Evolutionary conservation across 1,140 invertebrate species (phyloP).

Genomic region (Drosophila oshimai): DNA sequence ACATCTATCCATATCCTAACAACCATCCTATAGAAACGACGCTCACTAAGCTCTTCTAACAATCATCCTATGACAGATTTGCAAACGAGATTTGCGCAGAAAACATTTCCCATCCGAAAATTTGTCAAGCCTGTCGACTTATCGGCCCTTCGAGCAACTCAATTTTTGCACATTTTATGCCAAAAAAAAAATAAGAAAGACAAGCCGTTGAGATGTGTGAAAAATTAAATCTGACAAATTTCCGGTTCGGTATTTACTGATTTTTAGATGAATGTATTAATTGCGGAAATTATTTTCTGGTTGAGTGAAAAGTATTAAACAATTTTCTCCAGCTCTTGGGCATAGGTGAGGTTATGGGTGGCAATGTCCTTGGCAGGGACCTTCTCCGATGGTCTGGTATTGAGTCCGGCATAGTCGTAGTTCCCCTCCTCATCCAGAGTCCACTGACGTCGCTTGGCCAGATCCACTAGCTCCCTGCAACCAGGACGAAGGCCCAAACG

Average conservation of each 20-base stretch:
- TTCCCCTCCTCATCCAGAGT: conserved; percentile 89
- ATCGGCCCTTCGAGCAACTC: conserved; percentile 19
- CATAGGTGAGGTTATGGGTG: conserved; percentile 97
- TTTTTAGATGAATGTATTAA: background rate
- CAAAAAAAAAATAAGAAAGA: conserved; percentile 9
- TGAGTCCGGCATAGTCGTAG: conserved; percentile 88
- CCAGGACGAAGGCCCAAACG: conserved; percentile 94
- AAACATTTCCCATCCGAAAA: conserved; percentile 11
- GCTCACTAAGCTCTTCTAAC: conserved; percentile 28
- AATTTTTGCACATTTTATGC: conserved; percentile 40
- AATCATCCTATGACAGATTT: conserved; percentile 48
- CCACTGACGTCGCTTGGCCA: conserved; percentile 92
- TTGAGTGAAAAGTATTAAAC: conserved; percentile 85
- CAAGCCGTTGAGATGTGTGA: conserved; percentile 53
- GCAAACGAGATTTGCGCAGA: conserved; percentile 12
- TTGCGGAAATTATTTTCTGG: conserved; percentile 44
- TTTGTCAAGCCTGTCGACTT: conserved; percentile 62
- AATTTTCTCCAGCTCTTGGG: conserved; percentile 99
- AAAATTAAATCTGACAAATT: conserved; percentile 78
- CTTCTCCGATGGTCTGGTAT: conserved; percentile 88
- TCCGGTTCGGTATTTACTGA: conserved; percentile 32
- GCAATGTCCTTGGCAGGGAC: conserved; percentile 95
- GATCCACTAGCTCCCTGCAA: conserved; percentile 87
- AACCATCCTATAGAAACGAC: conserved; percentile 7
- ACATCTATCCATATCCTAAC: conserved; percentile 2